These are phyloP conservation scores for Rhagoletis pomonella DNA, from an alignment of 1,140 invertebrate species.

Conservation along the genomic window DNA sequence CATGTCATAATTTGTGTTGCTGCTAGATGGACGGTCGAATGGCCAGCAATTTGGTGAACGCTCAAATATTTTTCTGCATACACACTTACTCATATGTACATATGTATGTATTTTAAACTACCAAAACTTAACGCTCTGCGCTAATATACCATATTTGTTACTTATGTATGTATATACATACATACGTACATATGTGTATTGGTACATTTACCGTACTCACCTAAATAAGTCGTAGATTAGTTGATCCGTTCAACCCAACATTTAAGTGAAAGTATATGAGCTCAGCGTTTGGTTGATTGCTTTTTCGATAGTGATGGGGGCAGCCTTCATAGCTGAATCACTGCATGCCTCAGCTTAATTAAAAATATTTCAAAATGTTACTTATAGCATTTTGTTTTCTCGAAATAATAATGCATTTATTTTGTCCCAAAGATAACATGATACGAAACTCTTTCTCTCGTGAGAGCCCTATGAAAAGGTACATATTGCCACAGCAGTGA, in stretches of 20 bases:
- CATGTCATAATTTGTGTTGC: not conserved
- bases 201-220: not conserved
- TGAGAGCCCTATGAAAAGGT: too few relatives aligned
- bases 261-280: conserved; percentile 46
- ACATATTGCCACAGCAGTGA: too few relatives aligned
- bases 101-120: not conserved
- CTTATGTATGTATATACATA: not conserved
- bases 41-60: not conserved
- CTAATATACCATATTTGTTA: not conserved
- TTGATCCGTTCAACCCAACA: conserved; percentile 17
- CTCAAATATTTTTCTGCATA: conserved; percentile 32
- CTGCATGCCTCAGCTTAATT: conserved; percentile 11
- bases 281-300: not conserved
- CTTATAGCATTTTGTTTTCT: not conserved
- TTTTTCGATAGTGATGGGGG: not conserved
- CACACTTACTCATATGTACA: not conserved
- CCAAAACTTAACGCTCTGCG: not conserved
- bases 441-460: too few relatives aligned
- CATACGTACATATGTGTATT: not conserved
- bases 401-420: too few relatives aligned
- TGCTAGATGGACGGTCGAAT: not conserved
- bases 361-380: not conserved
- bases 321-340: conserved; percentile 3
- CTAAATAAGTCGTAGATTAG: conserved; percentile 42
- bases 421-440: too few relatives aligned